Evolutionary conservation across 2,888 invertebrate genomes (phyloP).

Genomic region (Standfussiana lucernea): DNA sequence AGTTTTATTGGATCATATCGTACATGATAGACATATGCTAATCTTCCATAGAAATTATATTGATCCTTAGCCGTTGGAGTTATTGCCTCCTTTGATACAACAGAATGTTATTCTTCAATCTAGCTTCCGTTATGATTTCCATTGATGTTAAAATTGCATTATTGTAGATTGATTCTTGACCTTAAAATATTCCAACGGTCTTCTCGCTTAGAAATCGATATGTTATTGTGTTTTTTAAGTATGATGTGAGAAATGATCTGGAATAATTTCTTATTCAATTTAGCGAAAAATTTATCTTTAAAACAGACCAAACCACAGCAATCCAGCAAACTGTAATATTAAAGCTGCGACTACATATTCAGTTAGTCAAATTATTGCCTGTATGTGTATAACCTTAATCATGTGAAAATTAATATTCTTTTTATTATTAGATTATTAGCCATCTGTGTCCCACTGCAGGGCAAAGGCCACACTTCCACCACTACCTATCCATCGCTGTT

Average conservation of each 20-base stretch:
- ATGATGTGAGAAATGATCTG: conserved; percentile 33
- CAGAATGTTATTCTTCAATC: conserved; percentile 88
- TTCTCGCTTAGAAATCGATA: conserved; percentile 76
- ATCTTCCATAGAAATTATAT: conserved; percentile 79
- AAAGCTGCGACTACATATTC: not conserved
- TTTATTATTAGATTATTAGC: not conserved
- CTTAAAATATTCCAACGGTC: conserved; percentile 83
- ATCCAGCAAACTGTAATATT: not conserved
- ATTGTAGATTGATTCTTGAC: conserved; percentile 76
- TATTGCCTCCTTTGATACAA: conserved; percentile 74
- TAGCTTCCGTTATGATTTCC: conserved; percentile 83
- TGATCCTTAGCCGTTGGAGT: conserved; percentile 78
- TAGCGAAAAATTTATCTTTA: no score
- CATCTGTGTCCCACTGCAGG: not conserved
- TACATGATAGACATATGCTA: conserved; percentile 88
- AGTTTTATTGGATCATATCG: conserved; percentile 86
- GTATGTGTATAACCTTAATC: not conserved
- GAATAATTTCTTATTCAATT: conserved; percentile 35
- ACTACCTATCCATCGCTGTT: not conserved
- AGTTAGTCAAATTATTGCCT: not conserved
- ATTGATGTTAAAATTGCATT: conserved; percentile 83
- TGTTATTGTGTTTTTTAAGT: conserved; percentile 57
- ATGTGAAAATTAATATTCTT: not conserved
- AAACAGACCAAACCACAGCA: not conserved
- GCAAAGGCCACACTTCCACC: not conserved